Evolutionary conservation across 2,113 vertebrate genomes (phyloP), one percentile per base, ranked within the genome.

Genomic region (Sciurus niger): DNA sequence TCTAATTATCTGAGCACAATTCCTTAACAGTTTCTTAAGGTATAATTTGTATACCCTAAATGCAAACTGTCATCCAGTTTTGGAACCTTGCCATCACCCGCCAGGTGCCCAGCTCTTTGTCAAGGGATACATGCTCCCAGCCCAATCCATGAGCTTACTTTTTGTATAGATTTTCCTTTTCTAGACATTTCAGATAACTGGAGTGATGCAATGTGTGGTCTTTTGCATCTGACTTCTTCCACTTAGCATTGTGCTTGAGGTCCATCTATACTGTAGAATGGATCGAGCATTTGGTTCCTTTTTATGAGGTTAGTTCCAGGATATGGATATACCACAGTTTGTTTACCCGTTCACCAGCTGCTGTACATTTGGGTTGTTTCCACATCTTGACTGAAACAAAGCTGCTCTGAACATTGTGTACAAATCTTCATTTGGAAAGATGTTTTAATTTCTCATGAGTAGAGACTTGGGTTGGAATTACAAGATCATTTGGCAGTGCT

Each of bases 1-100:
- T 51, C 6, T 86, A 76, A 51, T 90, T 72, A 48, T 65, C 20
- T 58, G 46, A 84, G 10, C 63, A 43, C 25, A 58, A 2, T 89
- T 95, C 90, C 51, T 37, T 48, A 58, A 40, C 43, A 77, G 22
- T 78, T 84, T 97, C n/a, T 80, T 70, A 92, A 74, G 28, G 2
- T 40, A 58, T 80, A 58, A 53, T 76, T 58, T 94, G 77, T 32
- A 80, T 0, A 76, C 6, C 30, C 28, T 65, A 74, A 70, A 89
- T 65, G 48, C 32, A 40, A 55, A 22, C 40, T 92, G 20, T 74
- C 60, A 46, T 24, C 32, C 80, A 55, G 22, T 88, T 74, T 84
- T 25, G 70, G 55, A 84, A 79, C 55, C 40, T 89, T 94, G 72
- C 20, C 8, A 1, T 68, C 43, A 53, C 67, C 55, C n/a, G 14